phyloP scores from a whole-genome alignment of 1,140 invertebrate species.

The Bicyclus anynana region DNA sequence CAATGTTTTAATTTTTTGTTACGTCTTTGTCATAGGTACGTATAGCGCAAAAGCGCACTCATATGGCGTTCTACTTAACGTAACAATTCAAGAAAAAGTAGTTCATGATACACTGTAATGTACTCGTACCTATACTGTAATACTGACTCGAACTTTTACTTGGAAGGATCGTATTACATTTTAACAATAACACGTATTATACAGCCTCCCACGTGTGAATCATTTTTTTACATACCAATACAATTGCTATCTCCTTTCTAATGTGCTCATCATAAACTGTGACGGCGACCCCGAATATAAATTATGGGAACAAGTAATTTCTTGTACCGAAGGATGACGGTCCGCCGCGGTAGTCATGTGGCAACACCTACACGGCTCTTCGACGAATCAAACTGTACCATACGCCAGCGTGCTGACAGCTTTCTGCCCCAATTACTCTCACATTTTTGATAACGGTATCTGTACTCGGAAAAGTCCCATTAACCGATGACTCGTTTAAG shows the following conservation, averaged over 20 bases:
- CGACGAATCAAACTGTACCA: conserved; percentile 63
- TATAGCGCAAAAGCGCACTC: too few species aligned
- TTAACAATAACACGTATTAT: background rate
- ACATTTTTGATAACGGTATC: conserved; percentile 29
- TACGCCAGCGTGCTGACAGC: conserved; percentile 39
- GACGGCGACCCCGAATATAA: conserved; percentile 68
- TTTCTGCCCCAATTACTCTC: conserved; percentile 60
- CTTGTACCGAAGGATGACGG: conserved; percentile 65
- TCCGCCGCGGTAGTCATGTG: conserved; percentile 34
- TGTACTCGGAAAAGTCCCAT: conserved; percentile 22
- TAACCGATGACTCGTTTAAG: conserved; percentile 1
- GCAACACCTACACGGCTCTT: conserved; percentile 61
- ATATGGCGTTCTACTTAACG: too few species aligned
- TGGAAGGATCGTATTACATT: background rate
- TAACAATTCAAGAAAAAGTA: too few species aligned
- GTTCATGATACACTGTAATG: too few species aligned
- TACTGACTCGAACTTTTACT: too few species aligned
- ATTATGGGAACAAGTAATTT: conserved; percentile 72
- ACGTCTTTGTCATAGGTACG: background rate
- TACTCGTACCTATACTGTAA: too few species aligned
- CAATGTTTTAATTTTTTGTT: background rate
- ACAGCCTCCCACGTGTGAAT: conserved; percentile 35
- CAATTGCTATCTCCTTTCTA: conserved; percentile 56
- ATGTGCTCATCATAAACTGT: conserved; percentile 61
- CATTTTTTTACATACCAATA: conserved; percentile 39